Base-by-base conservation (phyloP, 2,797 vertebrate genomes). In the Megaceryle alcyon region DNA sequence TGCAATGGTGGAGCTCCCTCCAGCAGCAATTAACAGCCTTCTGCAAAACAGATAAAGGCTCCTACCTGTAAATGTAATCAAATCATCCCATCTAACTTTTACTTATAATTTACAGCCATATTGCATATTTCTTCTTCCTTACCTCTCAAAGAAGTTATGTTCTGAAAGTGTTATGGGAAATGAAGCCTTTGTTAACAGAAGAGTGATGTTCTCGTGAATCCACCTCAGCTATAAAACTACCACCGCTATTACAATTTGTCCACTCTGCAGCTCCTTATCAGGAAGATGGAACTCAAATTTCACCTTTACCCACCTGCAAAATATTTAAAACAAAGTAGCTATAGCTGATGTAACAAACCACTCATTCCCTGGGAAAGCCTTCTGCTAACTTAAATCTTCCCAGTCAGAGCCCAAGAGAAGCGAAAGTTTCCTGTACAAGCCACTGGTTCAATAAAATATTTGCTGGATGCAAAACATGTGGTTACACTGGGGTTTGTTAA, bases 371-470 rank as follows among this genome's bases (percentile, higher is more conserved):
- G 90, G 88, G 88, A 95, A 95, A 95, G 64, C 16, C 87, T 94
- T 95, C 96, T 96, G 97, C 94, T 96, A 95, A 84, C 86, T 94
- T 90, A 21, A 31, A 33, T 2, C 64, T 93, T 92, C 97, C 95
- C 95, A 96, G 83, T 95, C 96, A 96, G 80, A 94, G 89, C 93
- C 84, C 39, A 54, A 91, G 75, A 81, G 79, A 76, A 68, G 95
- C 21, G 28, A 95, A 98, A 96, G 89, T 91, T 93, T 97, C 97
- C 94, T 95, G 80, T 75, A 86, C 86, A 77, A 97, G 84, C 94
- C 94, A 91, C 90, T 92, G 88, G 80, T 93, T 98, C 96, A 96
- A 95, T 91, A 96, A 97, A 97, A 96, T 91, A 94, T 94, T 95
- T 97, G 71, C 96, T 96, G 82, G 86, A 96, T 97, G 94, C 83